A percentile compares a stretch with the other conserved stretches of the same genome.
Evolutionary conservation across 2,888 invertebrate species (phyloP).

Genomic region (Tanytarsus gracilentus): DNA sequence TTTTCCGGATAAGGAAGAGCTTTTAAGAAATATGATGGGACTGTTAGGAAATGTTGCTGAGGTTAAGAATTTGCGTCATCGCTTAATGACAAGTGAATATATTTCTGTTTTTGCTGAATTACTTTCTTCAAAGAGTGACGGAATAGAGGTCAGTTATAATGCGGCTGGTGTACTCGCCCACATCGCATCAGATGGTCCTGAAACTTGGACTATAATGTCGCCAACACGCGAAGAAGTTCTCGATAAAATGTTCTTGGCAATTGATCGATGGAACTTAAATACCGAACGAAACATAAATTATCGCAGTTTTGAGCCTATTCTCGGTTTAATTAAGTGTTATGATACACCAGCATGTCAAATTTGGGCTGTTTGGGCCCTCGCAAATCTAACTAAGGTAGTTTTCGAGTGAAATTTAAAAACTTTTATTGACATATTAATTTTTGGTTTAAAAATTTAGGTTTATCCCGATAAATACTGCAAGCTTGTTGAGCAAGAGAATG

Average conservation of each 20-base stretch:
- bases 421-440: constrained; percentile 14
- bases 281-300: constrained; percentile 93
- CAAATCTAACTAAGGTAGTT: constrained; percentile 78
- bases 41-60: constrained; percentile 93
- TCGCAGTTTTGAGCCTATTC: constrained; percentile 88
- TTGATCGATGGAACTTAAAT: constrained; percentile 78
- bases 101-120: constrained; percentile 79
- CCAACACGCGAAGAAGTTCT: constrained; percentile 67
- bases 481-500: constrained; percentile 78
- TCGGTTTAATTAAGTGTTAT: constrained; percentile 69
- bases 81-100: constrained; percentile 77
- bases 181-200: constrained; percentile 84
- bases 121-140: constrained; percentile 77
- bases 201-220: constrained; percentile 66
- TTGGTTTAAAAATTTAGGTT: constrained; percentile 44
- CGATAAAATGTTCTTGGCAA: constrained; percentile 66
- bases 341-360: constrained; percentile 88
- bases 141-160: constrained; percentile 94
- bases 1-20: constrained; percentile 80
- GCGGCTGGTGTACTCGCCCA: constrained; percentile 93
- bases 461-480: constrained; percentile 79
- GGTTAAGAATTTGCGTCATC: constrained; percentile 68
- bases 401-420: constrained; percentile 17
- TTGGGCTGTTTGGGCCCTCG: constrained; percentile 97
- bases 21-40: constrained; percentile 97